Base-by-base conservation (phyloP, 1,140 invertebrate genomes). In the Pogonomyrmex californicus region DNA sequence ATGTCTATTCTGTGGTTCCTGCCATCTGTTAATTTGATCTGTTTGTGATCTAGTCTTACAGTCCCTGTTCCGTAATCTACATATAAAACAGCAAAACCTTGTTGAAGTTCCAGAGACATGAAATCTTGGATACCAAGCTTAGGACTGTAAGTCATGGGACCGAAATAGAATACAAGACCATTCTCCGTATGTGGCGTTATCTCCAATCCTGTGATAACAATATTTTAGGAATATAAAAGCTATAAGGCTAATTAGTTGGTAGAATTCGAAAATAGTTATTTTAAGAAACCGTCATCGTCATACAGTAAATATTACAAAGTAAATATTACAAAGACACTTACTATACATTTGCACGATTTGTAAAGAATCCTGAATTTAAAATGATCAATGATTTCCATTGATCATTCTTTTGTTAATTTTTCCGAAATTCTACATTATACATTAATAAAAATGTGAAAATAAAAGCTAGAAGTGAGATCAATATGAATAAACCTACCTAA, bases 11-110 rank as follows among this genome's bases (percentile, higher is more conserved):
- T 96, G 94, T 99, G 98, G 82, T 96, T 97, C 86, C 97, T 97
- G 0, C 97, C 98, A 88, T 98, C 97, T 30, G 96, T 97, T 14
- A 99, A 95, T 87, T 97, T 96, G 5, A 97, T 97, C 62, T 97
- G 96, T 47, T 97, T 96, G 83, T 97, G 96, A 89, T 97, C 97
- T 4, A 98, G 94, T 88, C 96, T 94, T 1, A 96, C 95, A 0
- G 97, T 98, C 2, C 98, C 98, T 0, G 97, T 97, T 4, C 99
- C 99, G 95, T 99, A 99, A 95, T 99, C 98, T 14, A 99, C 96
- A 23, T 98, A 96, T 0, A 99, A 95, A 0, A 98, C 96, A 0
- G 98, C 98, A 92, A 96, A 98, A 14, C 99, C 98, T 78, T 98
- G 96, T n/a, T 96, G 95, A 38, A 99, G 94, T 94, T 99, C 98